Evolutionary conservation across 2,888 invertebrate genomes (phyloP).

Genomic region (Eupithecia pulchellata): DNA sequence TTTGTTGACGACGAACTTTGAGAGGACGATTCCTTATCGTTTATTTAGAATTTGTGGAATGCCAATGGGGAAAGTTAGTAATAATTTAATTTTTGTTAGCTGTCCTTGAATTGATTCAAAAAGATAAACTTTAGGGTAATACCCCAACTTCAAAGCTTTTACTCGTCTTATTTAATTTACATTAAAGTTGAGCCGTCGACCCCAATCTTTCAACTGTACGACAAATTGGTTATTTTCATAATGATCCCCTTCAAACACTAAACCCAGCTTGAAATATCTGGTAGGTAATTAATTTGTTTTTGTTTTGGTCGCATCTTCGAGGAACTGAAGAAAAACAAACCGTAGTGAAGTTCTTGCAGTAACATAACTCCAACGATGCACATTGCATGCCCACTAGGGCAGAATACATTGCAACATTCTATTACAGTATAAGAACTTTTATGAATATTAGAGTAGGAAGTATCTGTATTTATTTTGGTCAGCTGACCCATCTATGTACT

Average conservation of each 20-base stretch:
- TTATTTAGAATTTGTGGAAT: conserved; percentile 45
- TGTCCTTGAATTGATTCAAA: conserved; percentile 46
- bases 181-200: background rate
- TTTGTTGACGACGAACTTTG: conserved; percentile 26
- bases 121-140: conserved; percentile 47
- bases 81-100: conserved; percentile 51
- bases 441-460: no score
- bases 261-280: background rate
- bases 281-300: no score
- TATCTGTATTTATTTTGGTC: no score
- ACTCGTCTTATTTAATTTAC: background rate
- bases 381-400: no score
- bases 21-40: conserved; percentile 39
- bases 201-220: background rate
- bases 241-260: background rate
- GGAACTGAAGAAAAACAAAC: background rate
- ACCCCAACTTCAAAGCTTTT: conserved; percentile 48
- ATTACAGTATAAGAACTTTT: no score
- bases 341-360: background rate
- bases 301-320: background rate
- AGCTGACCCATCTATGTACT: no score
- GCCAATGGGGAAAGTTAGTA: conserved; percentile 46
- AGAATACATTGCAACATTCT: no score
- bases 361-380: background rate
- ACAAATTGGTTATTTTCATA: conserved; percentile 2